Evolutionary conservation across 2,113 vertebrate genomes (phyloP), one percentile per base, ranked within the genome.

Genomic region (Zosterops borbonicus): DNA sequence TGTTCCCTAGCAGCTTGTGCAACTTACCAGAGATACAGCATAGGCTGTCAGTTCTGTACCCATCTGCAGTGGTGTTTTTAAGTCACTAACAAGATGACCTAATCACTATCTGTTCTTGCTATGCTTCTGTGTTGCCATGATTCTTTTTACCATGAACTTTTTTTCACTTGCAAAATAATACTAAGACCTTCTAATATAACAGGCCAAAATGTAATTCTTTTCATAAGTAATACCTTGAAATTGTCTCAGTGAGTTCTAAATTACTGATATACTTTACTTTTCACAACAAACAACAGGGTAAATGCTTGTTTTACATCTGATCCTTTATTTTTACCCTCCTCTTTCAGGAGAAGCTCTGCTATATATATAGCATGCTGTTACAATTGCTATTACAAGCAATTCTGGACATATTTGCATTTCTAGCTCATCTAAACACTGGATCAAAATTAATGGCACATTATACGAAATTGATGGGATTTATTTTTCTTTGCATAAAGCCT

Each of bases 11-110:
- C 93, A 97, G 94, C 89, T 73, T 96, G 84, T 80, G 74, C 62
- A 96, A 85, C 77, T 89, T 73, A 89, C 10, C 82, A 95, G 59
- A 68, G 70, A 92, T 75, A 50, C 59, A 95, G 94, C 90, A 94
- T 65, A 60, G 83, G 64, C 96, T 95, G 89, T 88, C 94, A 93
- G 78, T 52, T 93, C 80, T 79, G 84, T 68, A 96, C 82, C 83
- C 89, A 89, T 91, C 74, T 50, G 31, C 91, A 95, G 39, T 75
- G 74, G 83, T 9, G 65, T 52, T 95, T 91, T 73, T 44, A 92
- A 95, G 83, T 74, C 90, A 89, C 55, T 89, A 77, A 96, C 73
- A 78, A 91, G 93, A 93, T 92, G 93, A 96, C 95, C 93, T 94
- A 90, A 96, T 85, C 91, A 95, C 77, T 74, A 90, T 95, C 89